Evolutionary conservation across 2,797 vertebrate genomes (phyloP), one percentile per base, ranked within the genome.

Genomic region (Rhodeus uyekii): DNA sequence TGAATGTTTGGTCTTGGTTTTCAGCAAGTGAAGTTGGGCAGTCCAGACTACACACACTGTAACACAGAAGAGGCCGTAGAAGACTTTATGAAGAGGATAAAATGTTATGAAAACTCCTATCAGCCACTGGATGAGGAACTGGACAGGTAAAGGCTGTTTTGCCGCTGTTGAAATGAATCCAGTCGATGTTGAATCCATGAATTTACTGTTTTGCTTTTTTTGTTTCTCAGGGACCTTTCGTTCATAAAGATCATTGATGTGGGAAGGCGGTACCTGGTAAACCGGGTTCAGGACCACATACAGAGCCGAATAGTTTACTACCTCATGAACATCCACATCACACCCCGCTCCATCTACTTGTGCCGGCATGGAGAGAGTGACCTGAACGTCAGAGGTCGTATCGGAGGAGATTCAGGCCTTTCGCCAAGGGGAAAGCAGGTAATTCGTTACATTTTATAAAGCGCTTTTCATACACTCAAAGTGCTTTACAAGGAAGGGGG

Each of bases 291-390:
- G 87, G 97, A 99, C 91, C 98, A 99, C 93, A 96, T 99, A 90
- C 98, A 99, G 95, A 99, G 98, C 91, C 93, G 97, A 29, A 99
- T 99, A 2, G 98, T 99, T 12, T 99, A 99, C 94, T 99, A 99
- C 96, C 98, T 99, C 94, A 99, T 99, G 98, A 99, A 99, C 90
- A 99, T 99, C 90, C 98, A 99, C 0, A 97, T 99, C 90, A 98
- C 97, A 0, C 98, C 98, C 1, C 97, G 98, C 81, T 97, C 96
- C 65, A 99, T 99, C 94, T 99, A 98, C 94, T 94, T 99, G 92
- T 99, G 98, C 82, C 97, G 98, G 38, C 98, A 99, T 0, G 98
- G 98, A 5, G 98, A 99, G 91, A 99, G 98, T 1, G 98, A 99
- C 76, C 95, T 99, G 68, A 99, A 99, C 3, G 92, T 99, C 82